These are phyloP conservation scores for Epizoanthus ramosus DNA, from an alignment of 92 coral and sea anemone genomes.

Conservation along the genomic window DNA sequence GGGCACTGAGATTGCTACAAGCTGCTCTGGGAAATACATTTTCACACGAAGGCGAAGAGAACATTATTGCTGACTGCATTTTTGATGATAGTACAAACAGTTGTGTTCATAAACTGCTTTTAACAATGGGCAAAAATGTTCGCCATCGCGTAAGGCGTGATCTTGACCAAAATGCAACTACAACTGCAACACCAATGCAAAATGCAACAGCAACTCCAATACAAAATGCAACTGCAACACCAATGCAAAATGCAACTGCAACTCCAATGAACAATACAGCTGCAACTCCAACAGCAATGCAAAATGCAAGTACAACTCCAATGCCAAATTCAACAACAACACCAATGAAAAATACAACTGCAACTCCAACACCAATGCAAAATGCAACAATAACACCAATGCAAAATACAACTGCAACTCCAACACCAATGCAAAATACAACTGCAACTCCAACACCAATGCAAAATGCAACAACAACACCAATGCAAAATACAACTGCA, in stretches of 20 bases:
- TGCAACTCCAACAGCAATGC: neutral
- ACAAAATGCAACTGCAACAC: neutral
- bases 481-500: neutral
- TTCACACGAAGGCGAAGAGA: neutral
- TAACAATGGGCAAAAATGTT: neutral
- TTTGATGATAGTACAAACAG: neutral
- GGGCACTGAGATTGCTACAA: neutral
- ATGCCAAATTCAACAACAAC: neutral
- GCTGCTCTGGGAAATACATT: neutral
- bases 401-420: neutral
- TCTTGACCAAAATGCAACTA: neutral
- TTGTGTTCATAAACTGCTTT: constrained; percentile 4
- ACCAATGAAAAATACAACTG: neutral
- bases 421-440: neutral
- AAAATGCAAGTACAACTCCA: neutral
- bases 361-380: neutral
- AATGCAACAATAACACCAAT: too few species aligned
- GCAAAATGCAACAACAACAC: neutral
- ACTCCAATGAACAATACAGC: neutral
- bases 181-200: neutral
- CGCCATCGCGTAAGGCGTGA: constrained; percentile 11
- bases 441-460: neutral
- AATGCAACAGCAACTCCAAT: neutral
- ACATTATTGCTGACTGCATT: constrained; percentile 6
- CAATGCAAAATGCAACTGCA: neutral